Base-by-base conservation (phyloP, 1,140 invertebrate genomes). In the Brachystomella parvula region DNA sequence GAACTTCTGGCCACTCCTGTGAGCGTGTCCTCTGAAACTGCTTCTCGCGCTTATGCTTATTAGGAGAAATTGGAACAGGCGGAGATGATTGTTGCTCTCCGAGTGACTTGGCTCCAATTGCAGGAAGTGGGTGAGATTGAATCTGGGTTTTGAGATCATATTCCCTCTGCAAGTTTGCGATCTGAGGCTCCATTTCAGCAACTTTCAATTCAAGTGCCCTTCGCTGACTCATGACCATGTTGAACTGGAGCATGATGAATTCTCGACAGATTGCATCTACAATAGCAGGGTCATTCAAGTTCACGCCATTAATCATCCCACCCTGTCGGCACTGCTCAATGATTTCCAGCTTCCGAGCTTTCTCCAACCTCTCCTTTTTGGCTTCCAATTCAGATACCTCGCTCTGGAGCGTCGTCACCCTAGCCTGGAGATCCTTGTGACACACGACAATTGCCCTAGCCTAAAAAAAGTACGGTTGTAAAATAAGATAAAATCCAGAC, bases 1-100 rank as follows among this genome's bases (percentile, higher is more conserved):
- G 90, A 29, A 94, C 88, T 70, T 92, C 89, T 0, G 90, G 90
- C 90, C 90, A 93, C 74, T 93, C 90, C 76, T 92, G 90, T 1
- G 88, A 90, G 2, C 89, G 80, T 1, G 87, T 86, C 1, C 89
- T 82, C 64, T 59, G 26, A 3, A 59, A 32, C 12, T 12, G 3
- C 57, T 59, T 59, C 15, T 59, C 57, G 2, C 26, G 57, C 57
- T 59, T 59, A 6, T 26, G 9, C 87, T 12, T 80, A 26, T 58
- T 67, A 3, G 65, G 44, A 12, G 63, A 49, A 24, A 49, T 24
- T 47, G 32, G 56, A 28, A 24, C 39, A 61, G 66, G 67, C 30
- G 67, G 57, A 3, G 71, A 64, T 64, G 69, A 17, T 32, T 59
- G 6, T 29, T 21, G 57, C 72, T 47, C 24, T 44, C 29, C 15